Base-by-base conservation (phyloP, 1,140 invertebrate genomes). In the Globodera ellingtonae region DNA sequence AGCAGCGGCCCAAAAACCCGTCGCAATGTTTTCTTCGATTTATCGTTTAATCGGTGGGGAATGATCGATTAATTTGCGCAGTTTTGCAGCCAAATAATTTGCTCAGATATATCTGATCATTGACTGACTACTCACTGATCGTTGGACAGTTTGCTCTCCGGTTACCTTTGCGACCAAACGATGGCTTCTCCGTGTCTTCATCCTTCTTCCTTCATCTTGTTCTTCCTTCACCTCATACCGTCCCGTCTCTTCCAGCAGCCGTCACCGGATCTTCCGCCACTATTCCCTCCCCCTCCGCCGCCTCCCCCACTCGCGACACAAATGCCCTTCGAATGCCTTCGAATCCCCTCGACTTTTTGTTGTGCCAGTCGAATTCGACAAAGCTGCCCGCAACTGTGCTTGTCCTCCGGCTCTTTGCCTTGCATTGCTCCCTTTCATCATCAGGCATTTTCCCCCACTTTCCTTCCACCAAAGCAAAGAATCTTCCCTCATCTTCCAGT, bases 291-390 rank as follows among this genome's bases (percentile, higher is more conserved):
- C 13, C 13, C 48, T 7, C 48, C 46, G 65, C 24, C 18, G 18
- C 10, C 44, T 6, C 21, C 75, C 48, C 24, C 24, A 24, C 24
- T 24, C 24, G 24, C 24, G 24, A 24, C 24, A 24, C 62, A 46
- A 13, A 46, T 67, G 62, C 62, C 47, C 15, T 81, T 81, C 66
- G 70, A 81, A 35, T 81, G 80, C 72, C 70, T 21, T 46, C 78
- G 80, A 8, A 71, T 81, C 8, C 78, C 50, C n/a, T 35, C 80
- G 21, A 46, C 50, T 13, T 79, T 65, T 50, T 81, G 80, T 35
- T 81, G 80, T 71, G 44, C 80, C 6, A 79, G 18, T 47, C 24
- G 80, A 81, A 52, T 81, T 35, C 44, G 80, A 3, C 66, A 69
- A 73, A 72, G 35, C n/a, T 81, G 80, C 65, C 78, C 80, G 6